phyloP scores from a whole-genome alignment of 2,797 vertebrate genomes.

The Mormyrus proboscirostris region DNA sequence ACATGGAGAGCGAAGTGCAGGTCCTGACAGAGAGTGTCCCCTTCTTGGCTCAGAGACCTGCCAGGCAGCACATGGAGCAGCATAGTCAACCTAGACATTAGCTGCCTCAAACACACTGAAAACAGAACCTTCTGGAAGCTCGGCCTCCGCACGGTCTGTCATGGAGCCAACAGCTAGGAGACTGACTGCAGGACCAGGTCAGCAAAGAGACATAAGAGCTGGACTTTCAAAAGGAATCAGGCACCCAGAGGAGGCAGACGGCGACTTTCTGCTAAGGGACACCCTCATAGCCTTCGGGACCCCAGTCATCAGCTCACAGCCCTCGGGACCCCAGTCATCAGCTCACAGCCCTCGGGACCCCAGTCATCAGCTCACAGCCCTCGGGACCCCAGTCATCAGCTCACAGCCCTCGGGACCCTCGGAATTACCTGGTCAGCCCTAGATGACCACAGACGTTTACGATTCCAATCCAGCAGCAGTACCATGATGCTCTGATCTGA shows the following conservation, averaged over 20 bases:
- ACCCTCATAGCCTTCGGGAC: neutral
- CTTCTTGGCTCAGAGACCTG: slow-evolving; percentile 27
- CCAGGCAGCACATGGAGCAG: neutral
- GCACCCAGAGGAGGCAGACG: neutral
- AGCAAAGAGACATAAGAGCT: neutral
- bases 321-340: neutral
- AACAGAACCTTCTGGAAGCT: neutral
- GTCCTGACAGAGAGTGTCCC: slow-evolving; percentile 18
- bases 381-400: too few species aligned
- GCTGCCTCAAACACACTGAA: neutral
- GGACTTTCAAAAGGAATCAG: neutral
- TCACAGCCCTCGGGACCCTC: too few species aligned
- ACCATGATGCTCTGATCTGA: neutral
- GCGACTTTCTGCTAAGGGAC: neutral
- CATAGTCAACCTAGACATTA: neutral
- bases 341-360: neutral
- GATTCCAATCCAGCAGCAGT: neutral
- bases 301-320: neutral
- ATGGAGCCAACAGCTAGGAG: neutral
- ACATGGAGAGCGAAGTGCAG: slow-evolving; percentile 11
- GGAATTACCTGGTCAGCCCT: neutral
- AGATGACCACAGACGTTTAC: neutral
- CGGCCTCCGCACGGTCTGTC: neutral
- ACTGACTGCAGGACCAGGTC: neutral
- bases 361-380: too few species aligned